These are phyloP conservation scores for Stratiomys singularior DNA, from an alignment of 2,888 invertebrate species.

Conservation along the genomic window DNA sequence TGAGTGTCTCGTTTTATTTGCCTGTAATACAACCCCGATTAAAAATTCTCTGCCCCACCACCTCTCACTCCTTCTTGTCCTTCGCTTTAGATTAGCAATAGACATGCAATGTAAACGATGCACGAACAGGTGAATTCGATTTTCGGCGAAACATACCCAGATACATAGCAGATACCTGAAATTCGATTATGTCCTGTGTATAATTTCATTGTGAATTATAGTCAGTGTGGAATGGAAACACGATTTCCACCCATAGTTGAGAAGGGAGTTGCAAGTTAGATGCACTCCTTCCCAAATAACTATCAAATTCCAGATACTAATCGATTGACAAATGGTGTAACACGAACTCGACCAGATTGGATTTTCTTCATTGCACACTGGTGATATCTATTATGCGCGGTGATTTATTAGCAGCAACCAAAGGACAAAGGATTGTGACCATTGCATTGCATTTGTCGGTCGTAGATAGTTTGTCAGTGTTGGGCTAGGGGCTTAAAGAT, in stretches of 20 bases:
- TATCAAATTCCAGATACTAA: constrained; percentile 11
- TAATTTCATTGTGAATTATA: constrained; percentile 29
- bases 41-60: too few relatives aligned
- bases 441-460: neutral
- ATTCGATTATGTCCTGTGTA: constrained; percentile 24
- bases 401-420: constrained; percentile 17
- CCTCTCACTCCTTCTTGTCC: too few relatives aligned
- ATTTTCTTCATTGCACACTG: constrained; percentile 15
- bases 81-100: too few relatives aligned
- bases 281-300: too few relatives aligned
- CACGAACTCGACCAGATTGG: constrained; percentile 12
- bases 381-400: constrained; percentile 16
- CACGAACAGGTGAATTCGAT: too few relatives aligned
- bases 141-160: neutral
- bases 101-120: too few relatives aligned
- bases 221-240: neutral
- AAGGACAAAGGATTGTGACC: neutral
- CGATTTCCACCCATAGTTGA: neutral
- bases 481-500: neutral
- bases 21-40: too few relatives aligned
- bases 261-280: neutral
- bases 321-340: constrained; percentile 29
- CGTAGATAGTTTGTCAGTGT: neutral
- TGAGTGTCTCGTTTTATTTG: too few relatives aligned
- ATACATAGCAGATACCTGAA: constrained; percentile 15